Percentiles rank a stretch among this genome's conserved stretches.
phyloP scores from a whole-genome alignment of 2,888 invertebrate species.

The Phlogophora meticulosa region DNA sequence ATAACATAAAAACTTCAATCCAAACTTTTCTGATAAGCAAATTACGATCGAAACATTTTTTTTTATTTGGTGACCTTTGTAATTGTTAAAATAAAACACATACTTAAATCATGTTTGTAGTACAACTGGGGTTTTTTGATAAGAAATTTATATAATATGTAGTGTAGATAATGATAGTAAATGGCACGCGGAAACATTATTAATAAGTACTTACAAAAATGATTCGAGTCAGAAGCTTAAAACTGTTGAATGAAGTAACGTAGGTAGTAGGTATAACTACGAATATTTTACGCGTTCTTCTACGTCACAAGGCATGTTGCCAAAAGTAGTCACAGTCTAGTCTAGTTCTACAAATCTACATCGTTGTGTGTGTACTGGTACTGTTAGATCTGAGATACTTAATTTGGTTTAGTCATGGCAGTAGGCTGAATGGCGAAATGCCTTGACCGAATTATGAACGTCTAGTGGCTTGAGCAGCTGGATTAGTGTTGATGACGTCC shows the following conservation, averaged over 20 bases:
- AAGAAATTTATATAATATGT: slow-evolving; percentile 10
- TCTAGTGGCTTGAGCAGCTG: background rate
- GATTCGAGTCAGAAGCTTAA: slow-evolving; percentile 10
- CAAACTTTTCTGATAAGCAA: no score
- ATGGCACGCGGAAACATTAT: slow-evolving; percentile 15
- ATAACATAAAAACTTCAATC: no score
- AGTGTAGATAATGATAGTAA: slow-evolving; percentile 22
- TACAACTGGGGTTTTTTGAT: background rate
- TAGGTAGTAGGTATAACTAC: background rate
- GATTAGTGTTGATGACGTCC: background rate
- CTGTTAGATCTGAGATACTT: slow-evolving; percentile 45
- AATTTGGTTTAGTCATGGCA: slow-evolving; percentile 39
- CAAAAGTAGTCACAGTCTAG: slow-evolving; percentile 41
- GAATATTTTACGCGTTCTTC: slow-evolving; percentile 18
- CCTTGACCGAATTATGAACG: slow-evolving; percentile 14
- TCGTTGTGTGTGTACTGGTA: slow-evolving; percentile 37
- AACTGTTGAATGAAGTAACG: slow-evolving; percentile 33
- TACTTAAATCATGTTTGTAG: background rate
- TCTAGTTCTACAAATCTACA: slow-evolving; percentile 49
- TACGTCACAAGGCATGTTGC: slow-evolving; percentile 29
- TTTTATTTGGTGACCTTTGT: background rate
- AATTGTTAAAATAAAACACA: background rate
- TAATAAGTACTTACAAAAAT: slow-evolving; percentile 20
- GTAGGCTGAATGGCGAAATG: slow-evolving; percentile 16
- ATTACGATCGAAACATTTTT: no score